Percentiles rank a stretch among this genome's conserved stretches.
Conservation (phyloP, 53 echinoderm and acorn worm species). For the Temnopleurus reevesii region DNA sequence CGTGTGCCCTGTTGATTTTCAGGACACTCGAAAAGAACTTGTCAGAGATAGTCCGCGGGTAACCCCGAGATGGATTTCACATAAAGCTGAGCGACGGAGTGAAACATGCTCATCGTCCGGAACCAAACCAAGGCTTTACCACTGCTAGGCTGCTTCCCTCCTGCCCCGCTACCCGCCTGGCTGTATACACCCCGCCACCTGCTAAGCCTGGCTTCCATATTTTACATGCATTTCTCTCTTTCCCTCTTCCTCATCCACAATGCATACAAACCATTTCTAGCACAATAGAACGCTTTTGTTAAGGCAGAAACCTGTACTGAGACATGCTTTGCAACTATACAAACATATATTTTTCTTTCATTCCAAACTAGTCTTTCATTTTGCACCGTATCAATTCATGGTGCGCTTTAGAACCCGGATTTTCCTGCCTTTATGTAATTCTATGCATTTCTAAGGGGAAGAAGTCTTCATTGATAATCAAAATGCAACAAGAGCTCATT, state of each 20-base stretch:
- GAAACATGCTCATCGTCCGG: slow-evolving; percentile 36
- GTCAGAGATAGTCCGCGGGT: not conserved
- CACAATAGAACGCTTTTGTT: slow-evolving; percentile 33
- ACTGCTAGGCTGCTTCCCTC: slow-evolving; percentile 12
- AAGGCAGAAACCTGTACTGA: not conserved
- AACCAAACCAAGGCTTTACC: slow-evolving; percentile 48
- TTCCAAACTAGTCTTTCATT: not conserved
- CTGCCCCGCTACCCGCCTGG: slow-evolving; percentile 5
- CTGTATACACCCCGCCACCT: slow-evolving; percentile 33
- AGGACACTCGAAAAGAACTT: not conserved
- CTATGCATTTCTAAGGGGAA: too few species aligned
- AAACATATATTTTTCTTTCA: slow-evolving; percentile 36
- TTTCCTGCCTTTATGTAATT: not conserved
- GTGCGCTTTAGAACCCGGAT: not conserved
- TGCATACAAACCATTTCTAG: slow-evolving; percentile 18
- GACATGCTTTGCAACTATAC: slow-evolving; percentile 27
- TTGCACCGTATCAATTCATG: not conserved
- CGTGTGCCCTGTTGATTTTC: slow-evolving; percentile 18
- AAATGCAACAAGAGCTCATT: too few species aligned
- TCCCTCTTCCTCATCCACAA: not conserved
- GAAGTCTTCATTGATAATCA: too few species aligned
- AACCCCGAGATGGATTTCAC: slow-evolving; percentile 20
- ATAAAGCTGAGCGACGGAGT: slow-evolving; percentile 52
- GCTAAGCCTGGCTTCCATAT: slow-evolving; percentile 25
- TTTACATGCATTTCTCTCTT: slow-evolving; percentile 24